These are phyloP conservation scores for Stenolophus ochropezus DNA, from an alignment of 2,888 invertebrate species.

Conservation along the genomic window DNA sequence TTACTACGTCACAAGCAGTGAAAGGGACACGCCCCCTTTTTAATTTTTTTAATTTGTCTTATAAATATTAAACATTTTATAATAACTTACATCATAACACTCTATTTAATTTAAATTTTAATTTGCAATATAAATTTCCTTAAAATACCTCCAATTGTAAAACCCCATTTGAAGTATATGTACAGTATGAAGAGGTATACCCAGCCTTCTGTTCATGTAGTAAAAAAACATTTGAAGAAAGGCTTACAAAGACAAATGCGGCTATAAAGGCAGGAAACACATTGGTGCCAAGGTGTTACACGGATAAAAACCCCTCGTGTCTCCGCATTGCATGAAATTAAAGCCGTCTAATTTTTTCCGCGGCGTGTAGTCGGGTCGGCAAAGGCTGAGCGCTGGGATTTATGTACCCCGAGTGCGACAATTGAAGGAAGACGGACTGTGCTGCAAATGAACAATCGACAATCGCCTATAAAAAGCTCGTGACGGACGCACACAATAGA, in stretches of 20 bases:
- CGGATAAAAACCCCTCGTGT: not conserved
- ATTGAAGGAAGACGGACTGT: not conserved
- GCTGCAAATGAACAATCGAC: constrained; percentile 28
- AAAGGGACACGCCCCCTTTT: too few species aligned
- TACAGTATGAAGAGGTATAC: too few species aligned
- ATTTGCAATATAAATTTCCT: too few species aligned
- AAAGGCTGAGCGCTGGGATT: not conserved
- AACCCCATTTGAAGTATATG: too few species aligned
- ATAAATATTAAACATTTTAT: too few species aligned
- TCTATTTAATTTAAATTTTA: too few species aligned
- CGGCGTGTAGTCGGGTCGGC: not conserved
- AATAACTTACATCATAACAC: too few species aligned
- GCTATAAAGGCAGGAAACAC: not conserved
- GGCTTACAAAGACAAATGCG: not conserved
- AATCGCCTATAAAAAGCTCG: constrained; percentile 22
- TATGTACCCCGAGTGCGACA: not conserved
- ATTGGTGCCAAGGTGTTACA: not conserved
- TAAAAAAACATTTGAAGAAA: not conserved
- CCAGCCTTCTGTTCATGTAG: not conserved
- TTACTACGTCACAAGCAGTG: too few species aligned
- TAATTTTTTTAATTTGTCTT: too few species aligned
- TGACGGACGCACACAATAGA: not conserved
- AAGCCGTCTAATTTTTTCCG: not conserved
- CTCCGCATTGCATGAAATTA: not conserved
- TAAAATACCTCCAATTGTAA: too few species aligned